These are phyloP conservation scores for Protobothrops flavoviridis DNA, from an alignment of 2,113 vertebrate species.

Conservation along the genomic window DNA sequence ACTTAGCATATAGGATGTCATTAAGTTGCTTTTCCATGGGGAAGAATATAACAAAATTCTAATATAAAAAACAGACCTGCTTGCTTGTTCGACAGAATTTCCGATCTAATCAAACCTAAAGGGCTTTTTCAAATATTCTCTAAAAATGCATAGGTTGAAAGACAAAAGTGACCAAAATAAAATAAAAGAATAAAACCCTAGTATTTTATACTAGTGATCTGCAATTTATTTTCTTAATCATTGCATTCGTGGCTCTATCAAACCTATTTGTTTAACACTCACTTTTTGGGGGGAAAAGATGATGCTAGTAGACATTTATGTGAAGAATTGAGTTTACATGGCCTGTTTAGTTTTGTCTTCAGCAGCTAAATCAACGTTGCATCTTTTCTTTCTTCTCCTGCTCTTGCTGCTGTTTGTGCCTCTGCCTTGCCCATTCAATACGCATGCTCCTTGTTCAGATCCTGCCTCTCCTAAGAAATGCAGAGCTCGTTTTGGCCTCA, in stretches of 20 bases:
- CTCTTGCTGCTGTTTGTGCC: constrained; percentile 68
- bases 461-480: constrained; percentile 99
- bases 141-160: not conserved
- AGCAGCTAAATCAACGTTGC: constrained; percentile 69
- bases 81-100: constrained; percentile 8
- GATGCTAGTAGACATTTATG: not conserved
- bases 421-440: constrained; percentile 71
- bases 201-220: not conserved
- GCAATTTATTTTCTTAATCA: not conserved
- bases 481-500: constrained; percentile 99
- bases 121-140: not conserved
- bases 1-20: rapidly evolving
- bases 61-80: not conserved
- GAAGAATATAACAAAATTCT: constrained; percentile 29
- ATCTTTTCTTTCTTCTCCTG: constrained; percentile 64
- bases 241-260: constrained; percentile 16
- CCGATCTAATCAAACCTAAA: not conserved
- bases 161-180: not conserved
- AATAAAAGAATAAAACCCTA: not conserved
- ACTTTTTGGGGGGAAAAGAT: constrained; percentile 43
- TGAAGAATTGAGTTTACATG: constrained; percentile 11
- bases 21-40: not conserved
- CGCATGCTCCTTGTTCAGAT: constrained; percentile 91
- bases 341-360: constrained; percentile 43
- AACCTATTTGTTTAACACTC: constrained; percentile 39